These are phyloP conservation scores for Acrobasis suavella DNA, from an alignment of 2,888 invertebrate genomes.

Conservation along the genomic window DNA sequence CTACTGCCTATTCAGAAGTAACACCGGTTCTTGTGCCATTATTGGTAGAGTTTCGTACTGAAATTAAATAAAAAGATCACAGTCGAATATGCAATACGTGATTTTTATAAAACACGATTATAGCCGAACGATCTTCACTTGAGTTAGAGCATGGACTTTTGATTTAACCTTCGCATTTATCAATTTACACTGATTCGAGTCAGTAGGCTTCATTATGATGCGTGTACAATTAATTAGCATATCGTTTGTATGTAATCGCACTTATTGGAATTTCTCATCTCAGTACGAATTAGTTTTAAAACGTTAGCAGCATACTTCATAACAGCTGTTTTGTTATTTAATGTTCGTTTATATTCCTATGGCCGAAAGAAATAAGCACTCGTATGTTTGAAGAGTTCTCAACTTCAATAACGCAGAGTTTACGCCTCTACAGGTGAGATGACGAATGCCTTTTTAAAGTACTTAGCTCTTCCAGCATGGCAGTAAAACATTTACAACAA, in stretches of 20 bases:
- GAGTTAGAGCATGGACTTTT: not conserved
- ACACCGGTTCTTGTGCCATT: too few species aligned
- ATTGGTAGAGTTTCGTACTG: too few species aligned
- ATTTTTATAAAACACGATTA: too few species aligned
- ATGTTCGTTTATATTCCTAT: not conserved
- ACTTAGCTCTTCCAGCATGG: too few species aligned
- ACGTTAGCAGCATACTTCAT: not conserved
- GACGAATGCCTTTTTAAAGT: too few species aligned
- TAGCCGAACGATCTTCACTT: not conserved
- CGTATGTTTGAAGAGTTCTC: too few species aligned
- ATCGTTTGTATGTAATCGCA: constrained; percentile 8
- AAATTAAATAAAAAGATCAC: too few species aligned
- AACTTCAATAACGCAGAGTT: too few species aligned
- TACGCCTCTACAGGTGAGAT: too few species aligned
- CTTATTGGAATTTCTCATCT: constrained; percentile 4
- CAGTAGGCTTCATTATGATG: constrained; percentile 2
- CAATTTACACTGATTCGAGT: constrained; percentile 5
- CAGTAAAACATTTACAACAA: too few species aligned
- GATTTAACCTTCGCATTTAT: constrained; percentile 1
- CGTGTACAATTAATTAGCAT: constrained; percentile 8
- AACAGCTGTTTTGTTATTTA: not conserved
- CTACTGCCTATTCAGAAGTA: too few species aligned
- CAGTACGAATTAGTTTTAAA: constrained; percentile 1
- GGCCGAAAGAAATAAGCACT: not conserved
- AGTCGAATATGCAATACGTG: too few species aligned